A percentile compares a stretch with the other conserved stretches of the same genome.
phyloP scores from a whole-genome alignment of 1,140 invertebrate genomes.

The Trialeurodes vaporariorum region DNA sequence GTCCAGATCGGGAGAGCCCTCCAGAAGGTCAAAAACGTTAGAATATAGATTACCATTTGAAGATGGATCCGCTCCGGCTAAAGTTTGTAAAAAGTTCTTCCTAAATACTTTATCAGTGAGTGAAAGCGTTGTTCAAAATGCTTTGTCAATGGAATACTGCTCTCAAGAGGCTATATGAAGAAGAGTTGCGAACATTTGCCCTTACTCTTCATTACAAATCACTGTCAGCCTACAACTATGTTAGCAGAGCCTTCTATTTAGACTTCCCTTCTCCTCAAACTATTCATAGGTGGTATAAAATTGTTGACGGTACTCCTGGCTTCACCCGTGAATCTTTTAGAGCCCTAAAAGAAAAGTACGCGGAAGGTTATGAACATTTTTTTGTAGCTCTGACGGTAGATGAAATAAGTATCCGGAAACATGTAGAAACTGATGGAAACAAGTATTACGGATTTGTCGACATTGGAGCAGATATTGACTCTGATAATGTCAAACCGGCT shows the following conservation, averaged over 20 bases:
- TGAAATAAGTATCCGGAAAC: constrained; percentile 25
- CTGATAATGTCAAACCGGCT: too few species aligned
- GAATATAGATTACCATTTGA: neutral
- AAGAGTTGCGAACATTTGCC: constrained; percentile 20
- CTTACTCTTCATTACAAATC: constrained; percentile 11
- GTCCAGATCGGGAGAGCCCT: neutral
- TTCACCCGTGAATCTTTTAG: constrained; percentile 7
- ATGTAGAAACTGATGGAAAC: constrained; percentile 23
- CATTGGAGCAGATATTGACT: too few species aligned
- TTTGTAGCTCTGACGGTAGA: constrained; percentile 19
- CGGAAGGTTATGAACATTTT: neutral
- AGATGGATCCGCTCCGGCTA: neutral
- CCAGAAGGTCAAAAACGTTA: neutral
- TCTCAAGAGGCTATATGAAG: too few species aligned
- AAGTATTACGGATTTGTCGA: constrained; percentile 20
- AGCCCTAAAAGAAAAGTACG: constrained; percentile 6
- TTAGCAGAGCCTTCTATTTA: neutral
- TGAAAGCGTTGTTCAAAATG: constrained; percentile 7
- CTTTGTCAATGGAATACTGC: constrained; percentile 2
- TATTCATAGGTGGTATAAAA: constrained; percentile 4
- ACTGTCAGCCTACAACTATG: constrained; percentile 6
- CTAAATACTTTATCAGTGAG: constrained; percentile 8
- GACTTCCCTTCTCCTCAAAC: neutral
- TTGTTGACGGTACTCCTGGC: constrained; percentile 4
- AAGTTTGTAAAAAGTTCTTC: constrained; percentile 11